Conservation (phyloP, 2,113 vertebrate species). For the Pelvicachromis taeniatus region DNA sequence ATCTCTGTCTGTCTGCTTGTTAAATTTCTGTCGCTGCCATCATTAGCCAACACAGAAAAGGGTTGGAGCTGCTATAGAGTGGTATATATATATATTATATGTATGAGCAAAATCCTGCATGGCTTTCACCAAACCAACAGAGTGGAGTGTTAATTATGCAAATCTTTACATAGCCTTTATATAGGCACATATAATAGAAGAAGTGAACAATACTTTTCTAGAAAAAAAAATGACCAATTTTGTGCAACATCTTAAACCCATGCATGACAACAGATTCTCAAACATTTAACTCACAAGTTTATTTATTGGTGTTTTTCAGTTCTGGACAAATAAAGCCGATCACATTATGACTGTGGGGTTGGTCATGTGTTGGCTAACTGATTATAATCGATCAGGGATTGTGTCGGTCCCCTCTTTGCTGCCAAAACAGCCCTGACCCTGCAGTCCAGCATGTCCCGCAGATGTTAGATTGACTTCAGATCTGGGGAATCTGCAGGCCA, state of each 20-base stretch:
- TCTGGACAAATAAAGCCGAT: background rate
- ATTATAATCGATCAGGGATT: background rate
- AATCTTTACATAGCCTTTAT: background rate
- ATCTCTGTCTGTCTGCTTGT: slow-evolving; percentile 28
- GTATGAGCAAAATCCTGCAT: background rate
- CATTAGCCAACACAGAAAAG: slow-evolving; percentile 26
- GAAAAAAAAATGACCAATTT: background rate
- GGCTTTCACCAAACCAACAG: background rate
- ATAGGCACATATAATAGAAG: background rate
- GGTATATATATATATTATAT: background rate
- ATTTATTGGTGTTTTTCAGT: background rate
- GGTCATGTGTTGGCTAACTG: background rate
- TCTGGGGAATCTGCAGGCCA: background rate
- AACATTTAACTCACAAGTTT: background rate
- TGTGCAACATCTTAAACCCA: background rate
- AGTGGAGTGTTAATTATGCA: background rate
- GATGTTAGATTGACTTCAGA: background rate
- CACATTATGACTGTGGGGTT: background rate
- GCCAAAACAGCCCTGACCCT: background rate
- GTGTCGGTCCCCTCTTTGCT: background rate
- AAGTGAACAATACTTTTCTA: background rate
- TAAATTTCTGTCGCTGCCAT: slow-evolving; percentile 22
- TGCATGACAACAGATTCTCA: background rate
- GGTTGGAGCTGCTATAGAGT: background rate
- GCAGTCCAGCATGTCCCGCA: background rate